Base-by-base conservation (phyloP, 1,140 invertebrate species). In the Lepeophtheirus salmonis region DNA sequence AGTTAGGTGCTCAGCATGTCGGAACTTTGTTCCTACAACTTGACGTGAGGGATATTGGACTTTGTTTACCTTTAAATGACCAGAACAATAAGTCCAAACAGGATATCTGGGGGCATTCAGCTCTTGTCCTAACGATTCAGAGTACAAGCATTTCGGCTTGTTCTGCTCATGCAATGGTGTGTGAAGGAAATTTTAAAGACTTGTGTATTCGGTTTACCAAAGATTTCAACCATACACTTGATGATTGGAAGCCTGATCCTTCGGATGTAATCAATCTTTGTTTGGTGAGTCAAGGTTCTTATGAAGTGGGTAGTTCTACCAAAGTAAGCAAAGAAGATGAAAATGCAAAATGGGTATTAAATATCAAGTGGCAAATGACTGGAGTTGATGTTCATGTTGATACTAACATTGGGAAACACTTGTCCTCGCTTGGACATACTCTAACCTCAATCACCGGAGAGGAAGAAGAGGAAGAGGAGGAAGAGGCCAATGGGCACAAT, bases 311-410 rank as follows among this genome's bases (percentile, higher is more conserved):
- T 72, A 94, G 89, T 62, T 76, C 86, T 62, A 95, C 90, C 1
- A 79, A 86, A 25, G 83, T 84, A 24, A 60, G 60, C 20, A 62
- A 65, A 49, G 52, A 60, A 14, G 65, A 66, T 20, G 64, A 66
- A 48, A 96, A 95, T 73, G 91, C 92, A 1, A 97, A 97, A 72
- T 97, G 94, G 95, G 81, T 97, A 64, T 73, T 98, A 22, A 97
- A 96, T 71, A 89, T 97, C 0, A 84, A 89, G 64, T 97, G 92
- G 90, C 84, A 96, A 74, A 98, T 98, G 95, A 88, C 97, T 74
- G 95, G 95, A 58, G 89, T 97, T 16, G 91, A 96, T 68, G 91
- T 96, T 60, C 89, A 97, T 71, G 73, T 97, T 51, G 91, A 97
- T 70, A 87, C 90, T 0, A 91, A 85, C 68, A 89, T 97, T 21